Percentiles rank a stretch among this genome's conserved stretches.
Conservation (phyloP, 2,888 invertebrate genomes). For the Oasisia sp. region DNA sequence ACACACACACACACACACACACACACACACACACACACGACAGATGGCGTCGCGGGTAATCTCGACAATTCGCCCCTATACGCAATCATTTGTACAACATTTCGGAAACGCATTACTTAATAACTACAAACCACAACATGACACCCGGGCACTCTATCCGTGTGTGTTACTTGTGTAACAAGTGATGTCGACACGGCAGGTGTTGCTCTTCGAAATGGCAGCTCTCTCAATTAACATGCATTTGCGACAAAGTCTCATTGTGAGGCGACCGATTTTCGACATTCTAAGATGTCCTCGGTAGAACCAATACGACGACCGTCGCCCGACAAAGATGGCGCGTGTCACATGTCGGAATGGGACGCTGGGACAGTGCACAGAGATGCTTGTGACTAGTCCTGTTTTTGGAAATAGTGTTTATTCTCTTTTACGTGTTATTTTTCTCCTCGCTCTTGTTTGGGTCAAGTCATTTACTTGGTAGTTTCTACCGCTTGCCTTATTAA, state of each 20-base stretch:
- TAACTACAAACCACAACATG: neutral
- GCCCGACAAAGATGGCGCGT: neutral
- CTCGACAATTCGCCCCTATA: neutral
- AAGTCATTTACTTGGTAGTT: no score
- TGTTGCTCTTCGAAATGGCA: neutral
- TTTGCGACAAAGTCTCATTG: neutral
- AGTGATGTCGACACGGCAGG: neutral
- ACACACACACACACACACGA: neutral
- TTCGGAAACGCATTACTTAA: neutral
- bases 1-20: no score
- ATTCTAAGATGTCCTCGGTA: neutral
- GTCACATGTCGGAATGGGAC: neutral
- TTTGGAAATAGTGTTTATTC: no score
- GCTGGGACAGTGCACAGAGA: neutral
- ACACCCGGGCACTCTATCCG: neutral
- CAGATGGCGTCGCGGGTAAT: neutral
- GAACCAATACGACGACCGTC: neutral
- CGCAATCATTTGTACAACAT: neutral
- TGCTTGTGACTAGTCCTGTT: no score
- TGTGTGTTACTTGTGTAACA: neutral
- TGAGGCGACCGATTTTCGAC: neutral
- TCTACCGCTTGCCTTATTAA: no score
- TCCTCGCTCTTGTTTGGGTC: no score
- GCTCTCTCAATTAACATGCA: neutral
- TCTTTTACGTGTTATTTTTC: no score